Evolutionary conservation across 1,140 invertebrate species (phyloP).

Genomic region (Eriocheir sinensis): DNA sequence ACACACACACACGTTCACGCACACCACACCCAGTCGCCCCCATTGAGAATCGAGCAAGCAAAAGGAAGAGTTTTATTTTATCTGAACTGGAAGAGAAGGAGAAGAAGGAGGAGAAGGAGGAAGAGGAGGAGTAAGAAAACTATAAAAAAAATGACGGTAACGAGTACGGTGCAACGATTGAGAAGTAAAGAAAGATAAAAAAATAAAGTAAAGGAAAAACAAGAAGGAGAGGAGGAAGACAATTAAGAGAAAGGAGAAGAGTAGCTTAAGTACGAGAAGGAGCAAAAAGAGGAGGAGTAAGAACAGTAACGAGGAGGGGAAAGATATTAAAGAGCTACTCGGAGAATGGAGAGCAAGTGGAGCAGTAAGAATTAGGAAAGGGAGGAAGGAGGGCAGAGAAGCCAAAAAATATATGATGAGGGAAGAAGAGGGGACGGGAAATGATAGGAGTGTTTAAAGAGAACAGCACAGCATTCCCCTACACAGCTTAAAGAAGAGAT

Average conservation of each 20-base stretch:
- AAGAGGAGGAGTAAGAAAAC: neutral
- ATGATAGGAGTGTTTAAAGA: neutral
- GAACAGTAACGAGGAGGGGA: neutral
- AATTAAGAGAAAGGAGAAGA: neutral
- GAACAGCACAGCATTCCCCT: too few species aligned
- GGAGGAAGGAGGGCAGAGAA: neutral
- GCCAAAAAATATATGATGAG: neutral
- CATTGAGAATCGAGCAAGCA: neutral
- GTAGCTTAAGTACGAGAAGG: neutral
- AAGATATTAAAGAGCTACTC: neutral
- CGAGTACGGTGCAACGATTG: neutral
- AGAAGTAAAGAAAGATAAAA: neutral
- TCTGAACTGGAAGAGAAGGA: neutral
- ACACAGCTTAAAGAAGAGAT: too few species aligned
- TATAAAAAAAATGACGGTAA: neutral
- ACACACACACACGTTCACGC: neutral
- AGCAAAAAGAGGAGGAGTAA: slow-evolving; percentile 8
- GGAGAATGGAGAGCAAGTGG: neutral
- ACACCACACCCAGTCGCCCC: neutral
- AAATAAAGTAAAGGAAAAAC: neutral
- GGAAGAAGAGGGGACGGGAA: neutral
- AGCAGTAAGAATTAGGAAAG: neutral
- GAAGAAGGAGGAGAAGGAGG: neutral
- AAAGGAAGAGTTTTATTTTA: neutral
- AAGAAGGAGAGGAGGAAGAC: neutral